Evolutionary conservation across 2,113 vertebrate species (phyloP), one percentile per base, ranked within the genome.

Genomic region (Fregetta grallaria): DNA sequence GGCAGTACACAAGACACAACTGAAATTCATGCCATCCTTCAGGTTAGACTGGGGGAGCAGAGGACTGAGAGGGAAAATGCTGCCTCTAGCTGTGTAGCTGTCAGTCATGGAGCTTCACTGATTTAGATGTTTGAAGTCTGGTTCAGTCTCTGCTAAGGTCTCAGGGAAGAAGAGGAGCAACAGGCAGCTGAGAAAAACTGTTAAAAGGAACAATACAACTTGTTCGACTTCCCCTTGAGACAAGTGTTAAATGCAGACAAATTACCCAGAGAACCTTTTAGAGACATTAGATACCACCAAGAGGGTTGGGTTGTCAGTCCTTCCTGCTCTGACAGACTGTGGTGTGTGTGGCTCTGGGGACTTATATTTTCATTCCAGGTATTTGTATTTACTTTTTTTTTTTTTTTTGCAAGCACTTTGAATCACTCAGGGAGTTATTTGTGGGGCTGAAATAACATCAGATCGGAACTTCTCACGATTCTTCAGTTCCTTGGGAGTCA

Each of bases 281-380:
- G 71, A 77, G 84, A 91, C 73, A 58, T 7, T 70, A 70, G 53
- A 91, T 66, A 92, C 63, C 36, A 3, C 70, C 68, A 63, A 59
- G 75, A 94, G 62, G 12, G 5, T 12, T 77, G 82, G 62, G 26
- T 17, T 89, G 83, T 80, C 71, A 62, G 38, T 73, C 86, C 49
- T 62, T 85, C 42, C 84, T 81, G 61, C 79, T 78, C 76, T 75
- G 49, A 92, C 70, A 92, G 68, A 42, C 77, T 73, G 70, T 65
- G 70, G 36, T 50, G 17, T 40, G 21, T 92, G 91, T 75, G 74
- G 66, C 95, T 94, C 66, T 75, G 66, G 73, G 67, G 66, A 75
- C 53, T 66, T 59, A 11, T 58, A 83, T 95, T 96, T 96, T 92
- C 86, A 91, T 96, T 92, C 61, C 96, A 97, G 97, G 96, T 97